A percentile compares a stretch with the other conserved stretches of the same genome.
phyloP scores from a whole-genome alignment of 2,797 vertebrate species.

The Crypturellus tataupa region DNA sequence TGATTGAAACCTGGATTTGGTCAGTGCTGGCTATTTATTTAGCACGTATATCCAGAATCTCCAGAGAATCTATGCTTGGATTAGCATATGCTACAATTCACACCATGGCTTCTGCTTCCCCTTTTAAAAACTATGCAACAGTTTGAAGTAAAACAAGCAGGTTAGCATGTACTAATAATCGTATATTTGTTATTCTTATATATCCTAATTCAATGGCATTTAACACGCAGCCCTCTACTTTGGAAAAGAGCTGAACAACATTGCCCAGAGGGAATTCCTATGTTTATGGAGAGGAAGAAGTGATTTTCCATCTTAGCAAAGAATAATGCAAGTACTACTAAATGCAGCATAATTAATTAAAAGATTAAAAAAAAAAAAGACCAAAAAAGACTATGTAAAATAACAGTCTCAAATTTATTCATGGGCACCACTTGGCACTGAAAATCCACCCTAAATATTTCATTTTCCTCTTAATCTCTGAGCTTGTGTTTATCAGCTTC shows the following conservation, averaged over 20 bases:
- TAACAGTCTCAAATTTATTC: neutral
- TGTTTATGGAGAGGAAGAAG: neutral
- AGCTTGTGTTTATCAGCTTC: neutral
- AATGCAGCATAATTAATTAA: neutral
- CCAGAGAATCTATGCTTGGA: neutral
- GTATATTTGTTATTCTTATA: conserved; percentile 20
- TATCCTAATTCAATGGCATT: neutral
- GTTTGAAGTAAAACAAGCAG: conserved; percentile 35
- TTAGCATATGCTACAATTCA: neutral
- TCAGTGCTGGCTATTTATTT: neutral
- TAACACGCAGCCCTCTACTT: neutral
- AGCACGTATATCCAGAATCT: neutral
- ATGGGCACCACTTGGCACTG: neutral
- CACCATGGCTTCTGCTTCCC: neutral
- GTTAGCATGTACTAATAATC: conserved; percentile 33
- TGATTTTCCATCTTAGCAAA: neutral
- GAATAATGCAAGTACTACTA: neutral
- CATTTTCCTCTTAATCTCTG: conserved; percentile 15
- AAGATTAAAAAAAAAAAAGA: neutral
- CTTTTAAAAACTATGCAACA: neutral
- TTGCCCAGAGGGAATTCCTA: conserved; percentile 13
- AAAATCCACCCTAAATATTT: neutral
- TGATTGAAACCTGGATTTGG: neutral
- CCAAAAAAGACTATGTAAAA: neutral
- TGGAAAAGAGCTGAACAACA: conserved; percentile 19